These are phyloP conservation scores for Felis chaus DNA, from an alignment of 2,113 vertebrate genomes.

Conservation along the genomic window DNA sequence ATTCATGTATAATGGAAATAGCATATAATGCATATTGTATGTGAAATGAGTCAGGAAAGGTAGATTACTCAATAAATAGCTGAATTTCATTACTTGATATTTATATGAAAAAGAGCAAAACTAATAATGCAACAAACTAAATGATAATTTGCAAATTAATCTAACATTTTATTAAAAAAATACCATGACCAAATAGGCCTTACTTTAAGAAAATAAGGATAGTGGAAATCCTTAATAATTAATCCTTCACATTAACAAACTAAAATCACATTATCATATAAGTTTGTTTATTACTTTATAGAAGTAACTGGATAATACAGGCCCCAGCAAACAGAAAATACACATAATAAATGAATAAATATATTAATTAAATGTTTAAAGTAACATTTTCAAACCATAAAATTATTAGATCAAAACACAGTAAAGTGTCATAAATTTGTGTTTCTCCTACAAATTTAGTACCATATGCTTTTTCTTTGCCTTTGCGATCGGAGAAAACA, in stretches of 20 bases:
- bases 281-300: neutral
- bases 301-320: neutral
- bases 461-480: slow-evolving; percentile 2
- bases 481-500: neutral
- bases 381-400: neutral
- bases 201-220: neutral
- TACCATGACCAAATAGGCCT: neutral
- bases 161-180: neutral
- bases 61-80: neutral
- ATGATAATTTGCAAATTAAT: neutral
- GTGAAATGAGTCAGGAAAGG: neutral
- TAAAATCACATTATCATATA: neutral
- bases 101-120: neutral
- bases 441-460: slow-evolving; percentile 33
- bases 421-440: neutral
- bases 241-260: neutral
- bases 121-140: neutral
- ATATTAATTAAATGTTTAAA: neutral
- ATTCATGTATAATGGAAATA: neutral
- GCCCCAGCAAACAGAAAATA: neutral
- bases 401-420: neutral
- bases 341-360: neutral
- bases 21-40: neutral
- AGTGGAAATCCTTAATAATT: neutral
- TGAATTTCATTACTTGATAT: neutral